Evolutionary conservation across 2,797 vertebrate genomes (phyloP).

Genomic region (Peromyscus eremicus): DNA sequence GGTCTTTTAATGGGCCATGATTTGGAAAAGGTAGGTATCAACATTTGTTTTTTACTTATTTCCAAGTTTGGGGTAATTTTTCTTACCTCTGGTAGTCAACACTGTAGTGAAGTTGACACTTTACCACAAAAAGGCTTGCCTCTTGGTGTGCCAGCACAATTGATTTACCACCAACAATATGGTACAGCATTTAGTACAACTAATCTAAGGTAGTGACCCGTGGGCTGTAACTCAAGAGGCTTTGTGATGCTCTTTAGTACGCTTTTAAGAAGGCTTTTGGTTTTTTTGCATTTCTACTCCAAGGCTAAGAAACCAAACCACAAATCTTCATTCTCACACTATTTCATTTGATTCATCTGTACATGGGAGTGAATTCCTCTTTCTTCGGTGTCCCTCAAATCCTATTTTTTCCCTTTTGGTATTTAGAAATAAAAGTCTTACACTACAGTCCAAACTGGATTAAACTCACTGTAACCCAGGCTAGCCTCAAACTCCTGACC

Average conservation of each 20-base stretch:
- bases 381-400: not conserved
- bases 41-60: not conserved
- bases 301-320: not conserved
- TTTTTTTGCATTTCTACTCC: not conserved
- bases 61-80: conserved; percentile 6
- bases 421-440: not conserved
- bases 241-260: not conserved
- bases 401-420: no score
- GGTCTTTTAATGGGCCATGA: not conserved
- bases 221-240: not conserved
- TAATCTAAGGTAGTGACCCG: not conserved
- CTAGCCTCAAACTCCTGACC: not conserved
- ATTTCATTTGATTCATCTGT: not conserved
- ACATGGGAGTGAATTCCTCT: not conserved
- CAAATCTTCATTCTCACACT: not conserved
- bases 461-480: not conserved
- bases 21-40: not conserved
- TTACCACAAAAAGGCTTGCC: not conserved
- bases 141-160: not conserved
- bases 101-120: not conserved
- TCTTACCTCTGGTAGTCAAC: not conserved
- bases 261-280: not conserved
- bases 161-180: not conserved
- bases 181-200: not conserved
- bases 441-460: not conserved